Conservation (phyloP, 23 tunicate species). For the Ascidia mentula region DNA sequence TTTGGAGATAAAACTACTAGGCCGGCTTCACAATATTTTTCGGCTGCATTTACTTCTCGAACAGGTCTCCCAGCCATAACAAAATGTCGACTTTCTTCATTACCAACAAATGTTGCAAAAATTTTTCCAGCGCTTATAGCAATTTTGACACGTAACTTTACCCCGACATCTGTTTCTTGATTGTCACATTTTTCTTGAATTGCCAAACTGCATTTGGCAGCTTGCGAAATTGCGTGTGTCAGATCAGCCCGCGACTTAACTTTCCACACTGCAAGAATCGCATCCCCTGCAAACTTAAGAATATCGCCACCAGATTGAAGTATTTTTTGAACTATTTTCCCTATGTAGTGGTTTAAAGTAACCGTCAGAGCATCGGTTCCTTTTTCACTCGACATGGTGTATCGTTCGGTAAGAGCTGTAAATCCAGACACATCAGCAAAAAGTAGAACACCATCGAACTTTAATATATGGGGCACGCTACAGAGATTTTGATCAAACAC, state of each 20-base stretch:
- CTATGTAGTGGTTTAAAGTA: slow-evolving; percentile 84
- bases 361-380: slow-evolving; percentile 94
- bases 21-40: slow-evolving; percentile 94
- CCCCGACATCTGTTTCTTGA: slow-evolving; percentile 93
- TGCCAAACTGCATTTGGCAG: slow-evolving; percentile 64
- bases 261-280: slow-evolving; percentile 96
- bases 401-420: slow-evolving; percentile 93
- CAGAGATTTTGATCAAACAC: slow-evolving; percentile 72
- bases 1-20: slow-evolving; percentile 92
- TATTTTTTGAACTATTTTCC: slow-evolving; percentile 77
- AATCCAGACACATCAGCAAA: slow-evolving; percentile 99
- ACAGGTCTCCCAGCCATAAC: slow-evolving; percentile 96
- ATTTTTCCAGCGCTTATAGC: slow-evolving; percentile 96
- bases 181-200: slow-evolving; percentile 94
- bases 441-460: slow-evolving; percentile 88
- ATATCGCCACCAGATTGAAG: slow-evolving; percentile 88
- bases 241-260: slow-evolving; percentile 64
- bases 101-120: slow-evolving; percentile 92
- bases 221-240: slow-evolving; percentile 72
- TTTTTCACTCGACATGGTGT: slow-evolving; percentile 78
- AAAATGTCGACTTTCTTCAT: slow-evolving; percentile 71
- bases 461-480: slow-evolving; percentile 65
- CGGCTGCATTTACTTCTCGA: slow-evolving; percentile 96
- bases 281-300: slow-evolving; percentile 98
- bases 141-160: slow-evolving; percentile 94